Conservation (phyloP, 1,140 invertebrate species). For the Nephila pilipes region DNA sequence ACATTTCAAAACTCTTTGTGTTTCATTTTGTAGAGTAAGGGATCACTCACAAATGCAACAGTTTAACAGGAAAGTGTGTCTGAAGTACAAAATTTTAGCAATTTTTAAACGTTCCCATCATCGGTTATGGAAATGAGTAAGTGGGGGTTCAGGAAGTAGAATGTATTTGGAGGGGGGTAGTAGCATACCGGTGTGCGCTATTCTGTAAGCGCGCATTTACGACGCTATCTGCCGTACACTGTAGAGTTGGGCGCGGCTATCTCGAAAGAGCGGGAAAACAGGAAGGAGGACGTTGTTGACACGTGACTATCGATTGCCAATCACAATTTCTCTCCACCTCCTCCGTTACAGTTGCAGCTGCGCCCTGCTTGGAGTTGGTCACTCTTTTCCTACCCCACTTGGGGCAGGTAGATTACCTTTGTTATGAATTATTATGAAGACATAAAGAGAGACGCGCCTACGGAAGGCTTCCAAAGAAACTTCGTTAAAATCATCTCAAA, state of each 20-base stretch:
- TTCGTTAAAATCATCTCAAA: not conserved
- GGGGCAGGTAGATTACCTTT: not conserved
- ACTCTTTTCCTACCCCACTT: conserved; percentile 51
- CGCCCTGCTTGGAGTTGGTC: conserved; percentile 41
- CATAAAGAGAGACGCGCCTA: not conserved
- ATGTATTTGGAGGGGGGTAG: not conserved
- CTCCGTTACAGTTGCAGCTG: conserved; percentile 61
- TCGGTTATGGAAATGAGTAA: conserved; percentile 10
- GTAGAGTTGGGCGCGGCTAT: conserved; percentile 48
- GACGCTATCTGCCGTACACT: not conserved
- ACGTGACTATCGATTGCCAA: conserved; percentile 74
- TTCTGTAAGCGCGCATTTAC: conserved; percentile 4
- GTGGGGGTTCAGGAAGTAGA: not conserved
- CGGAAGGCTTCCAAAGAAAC: not conserved
- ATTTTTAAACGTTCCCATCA: conserved; percentile 42
- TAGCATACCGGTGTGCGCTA: not conserved
- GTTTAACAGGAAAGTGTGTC: too few species aligned
- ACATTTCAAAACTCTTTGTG: too few species aligned
- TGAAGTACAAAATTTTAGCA: not conserved
- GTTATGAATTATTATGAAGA: conserved; percentile 44
- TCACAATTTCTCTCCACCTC: conserved; percentile 64
- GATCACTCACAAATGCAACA: too few species aligned
- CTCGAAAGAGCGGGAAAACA: conserved; percentile 51
- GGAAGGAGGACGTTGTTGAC: conserved; percentile 48
- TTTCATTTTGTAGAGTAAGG: too few species aligned